Evolutionary conservation across 2,888 invertebrate species (phyloP).

Genomic region (Pogonocherus hispidulus): DNA sequence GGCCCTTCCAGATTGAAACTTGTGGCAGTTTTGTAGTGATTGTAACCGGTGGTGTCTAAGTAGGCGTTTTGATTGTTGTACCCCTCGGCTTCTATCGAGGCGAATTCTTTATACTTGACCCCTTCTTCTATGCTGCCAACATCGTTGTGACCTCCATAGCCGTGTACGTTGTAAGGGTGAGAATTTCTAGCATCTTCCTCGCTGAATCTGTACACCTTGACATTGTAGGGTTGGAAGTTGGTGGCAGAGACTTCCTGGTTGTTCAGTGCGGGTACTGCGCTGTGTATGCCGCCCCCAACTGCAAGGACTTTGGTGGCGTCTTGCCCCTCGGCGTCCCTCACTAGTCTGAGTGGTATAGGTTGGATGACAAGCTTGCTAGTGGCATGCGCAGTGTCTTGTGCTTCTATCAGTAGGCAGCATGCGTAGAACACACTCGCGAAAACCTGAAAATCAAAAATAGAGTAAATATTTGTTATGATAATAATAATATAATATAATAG

Average conservation of each 20-base stretch:
- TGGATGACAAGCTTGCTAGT: not conserved
- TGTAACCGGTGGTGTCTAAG: slow-evolving; percentile 48
- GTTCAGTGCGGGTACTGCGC: slow-evolving; percentile 34
- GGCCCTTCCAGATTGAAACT: slow-evolving; percentile 55
- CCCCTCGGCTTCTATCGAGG: slow-evolving; percentile 23
- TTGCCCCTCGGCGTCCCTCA: not conserved
- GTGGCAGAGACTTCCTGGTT: slow-evolving; percentile 29
- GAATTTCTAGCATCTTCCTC: slow-evolving; percentile 11
- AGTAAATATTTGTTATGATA: slow-evolving; percentile 8
- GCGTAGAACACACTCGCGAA: slow-evolving; percentile 45
- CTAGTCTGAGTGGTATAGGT: not conserved
- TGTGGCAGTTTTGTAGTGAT: slow-evolving; percentile 53
- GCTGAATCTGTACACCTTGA: slow-evolving; percentile 20
- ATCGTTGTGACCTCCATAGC: not conserved
- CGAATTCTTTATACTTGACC: slow-evolving; percentile 22
- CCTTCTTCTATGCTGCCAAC: slow-evolving; percentile 16
- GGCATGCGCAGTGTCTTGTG: not conserved
- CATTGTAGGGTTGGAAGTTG: slow-evolving; percentile 38
- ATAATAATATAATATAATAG: not conserved
- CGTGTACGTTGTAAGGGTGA: not conserved
- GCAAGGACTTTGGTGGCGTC: slow-evolving; percentile 1
- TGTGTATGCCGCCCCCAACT: slow-evolving; percentile 22
- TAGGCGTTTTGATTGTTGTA: slow-evolving; percentile 36
- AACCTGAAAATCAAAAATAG: slow-evolving; percentile 33
- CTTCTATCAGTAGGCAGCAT: slow-evolving; percentile 28